These are phyloP conservation scores for Falco naumanni DNA, from an alignment of 2,797 vertebrate species.

Conservation along the genomic window DNA sequence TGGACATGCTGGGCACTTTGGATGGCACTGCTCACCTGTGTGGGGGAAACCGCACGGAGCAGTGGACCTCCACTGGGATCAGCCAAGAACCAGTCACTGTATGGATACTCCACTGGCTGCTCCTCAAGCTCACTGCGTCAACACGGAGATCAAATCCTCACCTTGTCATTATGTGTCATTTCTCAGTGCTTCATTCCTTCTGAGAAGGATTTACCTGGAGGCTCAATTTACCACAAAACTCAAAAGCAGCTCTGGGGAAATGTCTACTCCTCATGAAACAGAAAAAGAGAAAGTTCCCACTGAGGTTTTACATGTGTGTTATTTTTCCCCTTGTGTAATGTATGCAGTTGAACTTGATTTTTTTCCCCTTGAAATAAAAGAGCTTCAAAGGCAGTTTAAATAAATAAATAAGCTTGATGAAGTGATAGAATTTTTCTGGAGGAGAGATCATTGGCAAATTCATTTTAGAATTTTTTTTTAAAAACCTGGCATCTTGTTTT, in stretches of 20 bases:
- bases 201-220: not conserved
- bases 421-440: constrained; percentile 66
- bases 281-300: constrained; percentile 32
- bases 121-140: not conserved
- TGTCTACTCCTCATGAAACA: not conserved
- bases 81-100: rapidly evolving
- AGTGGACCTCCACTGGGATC: rapidly evolving
- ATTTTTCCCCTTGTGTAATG: constrained; percentile 55
- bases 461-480: constrained; percentile 39
- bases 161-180: not conserved
- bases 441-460: constrained; percentile 60
- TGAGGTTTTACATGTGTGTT: constrained; percentile 32
- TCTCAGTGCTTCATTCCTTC: not conserved
- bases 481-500: constrained; percentile 46
- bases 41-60: rapidly evolving
- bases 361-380: constrained; percentile 34
- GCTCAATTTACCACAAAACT: not conserved
- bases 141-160: rapidly evolving
- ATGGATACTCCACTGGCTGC: rapidly evolving
- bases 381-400: constrained; percentile 72
- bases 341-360: constrained; percentile 43
- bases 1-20: not conserved
- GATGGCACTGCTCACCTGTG: rapidly evolving
- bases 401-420: constrained; percentile 69
- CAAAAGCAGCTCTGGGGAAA: constrained; percentile 6